Conservation (phyloP, 2,113 vertebrate species). For the Sciurus niger region DNA sequence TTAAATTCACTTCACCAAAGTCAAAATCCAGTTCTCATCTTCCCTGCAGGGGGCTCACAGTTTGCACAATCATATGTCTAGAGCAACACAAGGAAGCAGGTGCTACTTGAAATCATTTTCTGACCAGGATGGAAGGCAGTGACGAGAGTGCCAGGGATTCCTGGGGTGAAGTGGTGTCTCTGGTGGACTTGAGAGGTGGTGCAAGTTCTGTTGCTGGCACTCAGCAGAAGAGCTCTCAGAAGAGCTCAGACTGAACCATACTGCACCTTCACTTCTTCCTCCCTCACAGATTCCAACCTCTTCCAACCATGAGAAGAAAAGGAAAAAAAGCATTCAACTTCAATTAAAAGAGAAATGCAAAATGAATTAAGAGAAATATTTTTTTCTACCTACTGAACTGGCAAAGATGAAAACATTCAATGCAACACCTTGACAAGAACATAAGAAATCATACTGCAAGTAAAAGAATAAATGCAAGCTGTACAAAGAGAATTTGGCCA, state of each 20-base stretch:
- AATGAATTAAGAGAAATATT: background rate
- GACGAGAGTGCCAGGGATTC: background rate
- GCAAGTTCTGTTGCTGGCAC: background rate
- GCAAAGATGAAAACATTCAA: background rate
- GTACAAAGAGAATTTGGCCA: background rate
- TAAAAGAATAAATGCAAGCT: slow-evolving; percentile 1
- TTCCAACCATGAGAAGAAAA: background rate
- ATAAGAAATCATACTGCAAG: background rate
- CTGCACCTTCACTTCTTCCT: background rate
- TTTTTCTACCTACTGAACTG: background rate
- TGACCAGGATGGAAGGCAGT: background rate
- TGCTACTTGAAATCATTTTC: background rate
- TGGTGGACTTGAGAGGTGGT: background rate
- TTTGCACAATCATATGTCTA: background rate
- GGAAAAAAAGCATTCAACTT: background rate
- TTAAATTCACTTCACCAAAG: background rate
- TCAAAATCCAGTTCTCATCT: background rate
- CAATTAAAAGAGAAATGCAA: background rate
- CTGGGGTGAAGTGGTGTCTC: background rate
- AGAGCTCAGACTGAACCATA: background rate
- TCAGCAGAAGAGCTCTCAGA: no score
- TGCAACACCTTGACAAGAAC: background rate
- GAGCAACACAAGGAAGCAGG: background rate
- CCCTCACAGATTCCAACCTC: background rate
- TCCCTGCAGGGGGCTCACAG: background rate